Evolutionary conservation across 2,888 invertebrate species (phyloP), one percentile per base, ranked within the genome.

Genomic region (Cyaniris semiargus): DNA sequence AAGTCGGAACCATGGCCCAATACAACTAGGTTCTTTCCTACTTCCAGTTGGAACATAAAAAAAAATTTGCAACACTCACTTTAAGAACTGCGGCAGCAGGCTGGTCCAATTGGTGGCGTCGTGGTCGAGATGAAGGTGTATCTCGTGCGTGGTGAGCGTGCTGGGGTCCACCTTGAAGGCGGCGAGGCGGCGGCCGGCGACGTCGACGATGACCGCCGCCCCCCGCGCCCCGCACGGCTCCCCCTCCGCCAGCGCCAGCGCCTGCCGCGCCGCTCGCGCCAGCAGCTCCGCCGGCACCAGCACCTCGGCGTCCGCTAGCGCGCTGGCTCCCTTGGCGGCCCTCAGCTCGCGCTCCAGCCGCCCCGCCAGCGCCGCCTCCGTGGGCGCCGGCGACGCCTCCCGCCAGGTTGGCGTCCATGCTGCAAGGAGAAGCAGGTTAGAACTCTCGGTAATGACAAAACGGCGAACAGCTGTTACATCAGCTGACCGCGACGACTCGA

Each of bases 141-240:
- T 95, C 92, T 98, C 98, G 90, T 98, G 98, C 80, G 98, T 98
- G 80, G 98, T 97, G 76, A 98, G 97, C 48, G 97, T 97, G 87
- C 96, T 96, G 76, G 97, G 97, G 92, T 98, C 98, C 86, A 97
- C 96, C 90, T 97, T 97, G 90, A 98, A 95, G 85, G 96, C 96
- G 78, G 97, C 97, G 83, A 98, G 95, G 86, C 96, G 95, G 83
- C 97, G 95, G 76, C 96, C 96, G 87, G 97, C 97, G 84, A 97
- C 97, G 89, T 97, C 96, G 78, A 98, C 96, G 89, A 96, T 97
- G 81, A 98, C 94, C n/a, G 96, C 96, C 86, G 98, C 97, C 60
- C 98, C 98, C 82, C 97, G 94, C 75, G 98, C 95, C 76, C 98
- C 98, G 91, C 97, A 98, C 23, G 98, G 98, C 90, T 98, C 98